phyloP scores from a whole-genome alignment of 2,888 invertebrate genomes.

The Ectobius pallidus region DNA sequence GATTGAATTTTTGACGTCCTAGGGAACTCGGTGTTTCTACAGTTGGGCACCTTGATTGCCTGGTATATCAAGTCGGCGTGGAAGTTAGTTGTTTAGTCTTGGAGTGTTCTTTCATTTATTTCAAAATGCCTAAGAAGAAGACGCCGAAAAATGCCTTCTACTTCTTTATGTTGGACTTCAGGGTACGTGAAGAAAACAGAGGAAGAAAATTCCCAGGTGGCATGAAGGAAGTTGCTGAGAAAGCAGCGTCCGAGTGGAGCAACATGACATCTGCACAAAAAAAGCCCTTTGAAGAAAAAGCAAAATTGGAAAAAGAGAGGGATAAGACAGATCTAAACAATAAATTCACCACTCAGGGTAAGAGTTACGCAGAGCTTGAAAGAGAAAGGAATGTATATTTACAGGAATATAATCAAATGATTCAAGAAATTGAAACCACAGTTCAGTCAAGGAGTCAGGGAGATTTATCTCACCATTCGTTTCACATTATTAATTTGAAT shows the following conservation, averaged over 20 bases:
- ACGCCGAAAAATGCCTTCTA: slow-evolving; percentile 34
- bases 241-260: slow-evolving; percentile 33
- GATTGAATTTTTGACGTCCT: no score
- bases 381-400: not conserved
- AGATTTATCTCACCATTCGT: no score
- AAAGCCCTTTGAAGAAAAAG: slow-evolving; percentile 30
- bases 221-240: slow-evolving; percentile 33
- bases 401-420: not conserved
- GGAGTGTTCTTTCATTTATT: no score
- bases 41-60: no score
- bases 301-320: slow-evolving; percentile 30
- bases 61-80: no score
- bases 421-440: not conserved
- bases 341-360: slow-evolving; percentile 17
- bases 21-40: no score
- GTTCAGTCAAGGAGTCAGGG: not conserved
- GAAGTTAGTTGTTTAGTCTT: no score
- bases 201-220: slow-evolving; percentile 32
- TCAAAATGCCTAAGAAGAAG: no score
- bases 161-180: slow-evolving; percentile 36
- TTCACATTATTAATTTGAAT: slow-evolving; percentile 27
- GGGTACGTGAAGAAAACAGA: slow-evolving; percentile 21
- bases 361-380: slow-evolving; percentile 19
- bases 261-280: slow-evolving; percentile 27
- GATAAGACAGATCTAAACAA: slow-evolving; percentile 1